phyloP scores from a whole-genome alignment of 35 echinoderm and acorn worm species.

The Acanthaster planci region DNA sequence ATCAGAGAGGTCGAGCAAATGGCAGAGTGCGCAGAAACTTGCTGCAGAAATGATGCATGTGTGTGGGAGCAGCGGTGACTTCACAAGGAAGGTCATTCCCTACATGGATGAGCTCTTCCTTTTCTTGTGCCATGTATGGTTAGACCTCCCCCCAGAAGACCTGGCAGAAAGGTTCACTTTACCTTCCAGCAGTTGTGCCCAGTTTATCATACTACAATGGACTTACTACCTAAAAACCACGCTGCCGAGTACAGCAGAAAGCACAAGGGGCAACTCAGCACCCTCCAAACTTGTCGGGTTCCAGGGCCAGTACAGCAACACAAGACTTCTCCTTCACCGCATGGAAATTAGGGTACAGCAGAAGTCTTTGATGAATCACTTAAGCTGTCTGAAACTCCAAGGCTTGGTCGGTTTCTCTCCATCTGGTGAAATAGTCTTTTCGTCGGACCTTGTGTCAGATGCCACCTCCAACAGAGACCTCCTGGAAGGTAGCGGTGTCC shows the following conservation, averaged over 20 bases:
- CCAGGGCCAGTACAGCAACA: slow-evolving; percentile 17
- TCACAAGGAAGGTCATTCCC: background rate
- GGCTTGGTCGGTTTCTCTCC: background rate
- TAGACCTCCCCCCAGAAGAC: background rate
- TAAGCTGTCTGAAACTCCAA: background rate
- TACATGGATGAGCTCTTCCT: slow-evolving; percentile 31
- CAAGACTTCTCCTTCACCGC: background rate
- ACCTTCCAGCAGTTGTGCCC: background rate
- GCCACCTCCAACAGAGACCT: background rate
- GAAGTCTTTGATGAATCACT: background rate
- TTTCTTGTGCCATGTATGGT: slow-evolving; percentile 22
- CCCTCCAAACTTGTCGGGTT: background rate
- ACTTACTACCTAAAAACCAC: background rate
- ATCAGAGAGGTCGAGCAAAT: background rate
- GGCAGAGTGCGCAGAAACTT: background rate
- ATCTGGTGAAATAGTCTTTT: background rate
- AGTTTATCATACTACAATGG: slow-evolving; percentile 5
- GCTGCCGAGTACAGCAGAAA: background rate
- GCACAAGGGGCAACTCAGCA: background rate
- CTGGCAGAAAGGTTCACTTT: slow-evolving; percentile 6
- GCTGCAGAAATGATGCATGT: background rate
- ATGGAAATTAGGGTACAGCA: background rate
- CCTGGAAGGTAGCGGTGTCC: background rate
- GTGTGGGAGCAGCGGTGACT: background rate
- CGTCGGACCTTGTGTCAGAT: background rate